A percentile compares a stretch with the other conserved stretches of the same genome.
Evolutionary conservation across 2,888 invertebrate genomes (phyloP).

Genomic region (Axea sp.): DNA sequence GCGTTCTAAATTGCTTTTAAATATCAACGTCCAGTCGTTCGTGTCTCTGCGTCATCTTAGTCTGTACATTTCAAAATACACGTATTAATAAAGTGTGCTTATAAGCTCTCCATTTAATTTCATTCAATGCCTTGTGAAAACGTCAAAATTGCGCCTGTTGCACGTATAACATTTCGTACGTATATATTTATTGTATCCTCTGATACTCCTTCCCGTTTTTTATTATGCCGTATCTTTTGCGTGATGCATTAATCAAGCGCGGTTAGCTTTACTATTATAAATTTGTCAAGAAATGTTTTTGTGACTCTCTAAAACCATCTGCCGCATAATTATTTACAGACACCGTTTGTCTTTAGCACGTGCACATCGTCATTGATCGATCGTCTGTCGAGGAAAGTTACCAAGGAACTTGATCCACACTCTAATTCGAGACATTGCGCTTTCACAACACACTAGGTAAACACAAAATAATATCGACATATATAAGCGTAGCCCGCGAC

Average conservation of each 20-base stretch:
- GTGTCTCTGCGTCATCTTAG: slow-evolving; percentile 34
- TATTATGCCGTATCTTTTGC: slow-evolving; percentile 28
- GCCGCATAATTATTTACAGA: slow-evolving; percentile 63
- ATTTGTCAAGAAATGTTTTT: slow-evolving; percentile 28
- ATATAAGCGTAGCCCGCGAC: slow-evolving; percentile 75
- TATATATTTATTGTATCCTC: slow-evolving; percentile 43
- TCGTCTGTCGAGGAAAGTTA: slow-evolving; percentile 30
- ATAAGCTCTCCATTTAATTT: slow-evolving; percentile 71
- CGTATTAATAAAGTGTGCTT: slow-evolving; percentile 64
- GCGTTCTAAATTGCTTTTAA: neutral
- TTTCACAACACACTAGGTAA: slow-evolving; percentile 68
- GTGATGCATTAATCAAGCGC: slow-evolving; percentile 53
- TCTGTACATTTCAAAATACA: slow-evolving; percentile 73
- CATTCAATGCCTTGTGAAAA: slow-evolving; percentile 70
- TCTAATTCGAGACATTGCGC: slow-evolving; percentile 63
- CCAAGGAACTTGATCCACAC: slow-evolving; percentile 45
- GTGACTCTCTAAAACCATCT: slow-evolving; percentile 14
- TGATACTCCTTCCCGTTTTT: slow-evolving; percentile 29
- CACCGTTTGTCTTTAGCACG: neutral
- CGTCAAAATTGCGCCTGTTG: slow-evolving; percentile 62
- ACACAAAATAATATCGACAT: slow-evolving; percentile 72
- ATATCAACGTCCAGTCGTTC: slow-evolving; percentile 18
- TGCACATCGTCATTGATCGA: neutral
- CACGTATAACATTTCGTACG: slow-evolving; percentile 39
- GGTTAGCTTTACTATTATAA: slow-evolving; percentile 32